A percentile compares a stretch with the other conserved stretches of the same genome.
These are phyloP conservation scores for Asobara japonica DNA, from an alignment of 1,140 invertebrate genomes.

Conservation along the genomic window DNA sequence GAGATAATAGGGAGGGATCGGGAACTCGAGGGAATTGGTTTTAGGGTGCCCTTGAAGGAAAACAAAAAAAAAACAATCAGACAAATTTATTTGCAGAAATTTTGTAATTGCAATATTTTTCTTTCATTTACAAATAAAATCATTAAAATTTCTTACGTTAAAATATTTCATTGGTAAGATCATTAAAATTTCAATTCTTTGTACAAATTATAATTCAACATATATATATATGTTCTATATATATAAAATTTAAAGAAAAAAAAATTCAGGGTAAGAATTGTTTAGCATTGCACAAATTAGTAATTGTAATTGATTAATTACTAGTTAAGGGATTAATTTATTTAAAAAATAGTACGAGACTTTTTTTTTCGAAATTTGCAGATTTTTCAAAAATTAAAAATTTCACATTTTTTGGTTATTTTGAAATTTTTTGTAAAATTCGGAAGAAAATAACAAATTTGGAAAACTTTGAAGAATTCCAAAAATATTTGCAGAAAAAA, in stretches of 20 bases:
- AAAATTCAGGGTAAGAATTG: too few species aligned
- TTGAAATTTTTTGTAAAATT: too few species aligned
- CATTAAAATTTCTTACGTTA: neutral
- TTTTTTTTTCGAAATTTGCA: too few species aligned
- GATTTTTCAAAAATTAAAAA: too few species aligned
- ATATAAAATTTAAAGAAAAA: neutral
- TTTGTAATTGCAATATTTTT: neutral
- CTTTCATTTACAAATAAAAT: neutral
- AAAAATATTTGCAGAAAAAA: too few species aligned
- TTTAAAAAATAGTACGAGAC: too few species aligned
- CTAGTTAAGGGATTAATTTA: too few species aligned
- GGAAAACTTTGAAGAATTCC: too few species aligned
- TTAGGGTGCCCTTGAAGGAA: neutral
- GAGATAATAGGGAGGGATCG: neutral
- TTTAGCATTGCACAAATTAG: too few species aligned
- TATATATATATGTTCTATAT: neutral
- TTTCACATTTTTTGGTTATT: too few species aligned
- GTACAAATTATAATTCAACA: neutral
- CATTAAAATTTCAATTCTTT: neutral
- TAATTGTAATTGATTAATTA: too few species aligned
- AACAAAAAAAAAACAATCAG: neutral
- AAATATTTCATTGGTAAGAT: neutral
- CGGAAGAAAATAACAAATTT: too few species aligned
- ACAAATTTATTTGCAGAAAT: neutral
- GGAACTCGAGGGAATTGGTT: constrained; percentile 1